phyloP scores from a whole-genome alignment of 1,140 invertebrate genomes.

The Agrilus planipennis region DNA sequence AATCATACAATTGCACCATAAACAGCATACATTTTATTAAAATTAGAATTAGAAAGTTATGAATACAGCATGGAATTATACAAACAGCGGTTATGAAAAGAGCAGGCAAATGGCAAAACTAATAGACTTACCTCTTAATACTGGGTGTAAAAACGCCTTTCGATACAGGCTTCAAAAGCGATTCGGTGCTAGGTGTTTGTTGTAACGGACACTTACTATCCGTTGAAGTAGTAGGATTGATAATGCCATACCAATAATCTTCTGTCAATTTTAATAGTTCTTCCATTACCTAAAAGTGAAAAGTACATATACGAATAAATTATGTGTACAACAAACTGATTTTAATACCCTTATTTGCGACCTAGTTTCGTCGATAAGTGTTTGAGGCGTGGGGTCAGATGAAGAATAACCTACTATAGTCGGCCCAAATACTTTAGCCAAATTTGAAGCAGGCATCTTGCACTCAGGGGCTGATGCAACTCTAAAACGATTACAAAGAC shows the following conservation, averaged over 20 bases:
- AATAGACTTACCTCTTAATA: too few species aligned
- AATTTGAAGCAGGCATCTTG: slow-evolving; percentile 67
- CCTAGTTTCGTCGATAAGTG: slow-evolving; percentile 48
- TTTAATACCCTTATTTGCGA: slow-evolving; percentile 43
- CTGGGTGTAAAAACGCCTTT: slow-evolving; percentile 2
- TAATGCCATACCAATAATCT: slow-evolving; percentile 54
- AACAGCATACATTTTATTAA: too few species aligned
- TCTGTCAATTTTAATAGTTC: slow-evolving; percentile 48
- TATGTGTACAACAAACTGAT: neutral
- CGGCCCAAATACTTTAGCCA: slow-evolving; percentile 74
- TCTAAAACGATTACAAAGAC: slow-evolving; percentile 31
- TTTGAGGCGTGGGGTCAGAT: slow-evolving; percentile 47
- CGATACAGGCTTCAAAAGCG: slow-evolving; percentile 26
- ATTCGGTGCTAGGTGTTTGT: slow-evolving; percentile 44
- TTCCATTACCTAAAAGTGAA: slow-evolving; percentile 53
- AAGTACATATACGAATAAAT: slow-evolving; percentile 15
- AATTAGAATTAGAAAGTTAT: too few species aligned
- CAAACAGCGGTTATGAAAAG: too few species aligned
- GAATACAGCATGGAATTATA: too few species aligned
- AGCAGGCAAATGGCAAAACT: too few species aligned
- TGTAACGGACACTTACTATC: slow-evolving; percentile 31
- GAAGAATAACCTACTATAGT: slow-evolving; percentile 72
- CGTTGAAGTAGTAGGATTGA: slow-evolving; percentile 33
- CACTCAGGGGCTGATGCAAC: slow-evolving; percentile 56
- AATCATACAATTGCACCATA: too few species aligned